Base-by-base conservation (phyloP, 1,140 invertebrate genomes). In the Musca vetustissima region DNA sequence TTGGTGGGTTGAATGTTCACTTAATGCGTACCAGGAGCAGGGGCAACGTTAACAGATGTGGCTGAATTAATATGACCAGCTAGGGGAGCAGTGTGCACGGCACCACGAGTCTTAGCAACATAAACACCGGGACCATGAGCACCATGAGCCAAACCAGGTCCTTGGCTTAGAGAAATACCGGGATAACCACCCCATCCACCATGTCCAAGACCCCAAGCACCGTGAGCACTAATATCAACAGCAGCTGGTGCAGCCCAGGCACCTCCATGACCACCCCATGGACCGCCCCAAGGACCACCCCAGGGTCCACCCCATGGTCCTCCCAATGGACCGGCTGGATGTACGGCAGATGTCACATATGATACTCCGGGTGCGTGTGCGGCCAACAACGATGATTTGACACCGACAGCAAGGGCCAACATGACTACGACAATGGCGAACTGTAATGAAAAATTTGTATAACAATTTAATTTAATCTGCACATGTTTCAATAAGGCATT, bases 51-150 rank as follows among this genome's bases (percentile, higher is more conserved):
- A 77, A 81, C 67, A 9, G 80, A 81, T 32, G 80, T 78, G 66
- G 78, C 80, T 2, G 80, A 82, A 72, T 76, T 76, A 70, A 79
- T 74, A 72, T 82, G 80, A 69, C 85, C 83, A 61, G 84, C 84
- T 24, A 85, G 77, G 17, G 85, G 85, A 70, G 85, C 85, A 52
- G 82, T 82, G 70, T 86, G 85, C 49, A 85, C 75, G 68, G 85
- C 83, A 65, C 85, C 85, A 70, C 83, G 83, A 64, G 83, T 86
- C 69, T 85, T 85, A 68, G 85, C 85, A n/a, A 85, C 84, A 73
- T 86, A 86, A 69, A 77, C 77, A 69, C 80, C 79, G 71, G 79
- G 73, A 14, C 79, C 79, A 64, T 76, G 77, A 36, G 50, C 64
- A 15, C 66, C 57, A 55, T 50, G 50, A n/a, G 17, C 67, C n/a